Evolutionary conservation across 2,888 invertebrate species (phyloP).

Genomic region (Drosophila austrosaltans): DNA sequence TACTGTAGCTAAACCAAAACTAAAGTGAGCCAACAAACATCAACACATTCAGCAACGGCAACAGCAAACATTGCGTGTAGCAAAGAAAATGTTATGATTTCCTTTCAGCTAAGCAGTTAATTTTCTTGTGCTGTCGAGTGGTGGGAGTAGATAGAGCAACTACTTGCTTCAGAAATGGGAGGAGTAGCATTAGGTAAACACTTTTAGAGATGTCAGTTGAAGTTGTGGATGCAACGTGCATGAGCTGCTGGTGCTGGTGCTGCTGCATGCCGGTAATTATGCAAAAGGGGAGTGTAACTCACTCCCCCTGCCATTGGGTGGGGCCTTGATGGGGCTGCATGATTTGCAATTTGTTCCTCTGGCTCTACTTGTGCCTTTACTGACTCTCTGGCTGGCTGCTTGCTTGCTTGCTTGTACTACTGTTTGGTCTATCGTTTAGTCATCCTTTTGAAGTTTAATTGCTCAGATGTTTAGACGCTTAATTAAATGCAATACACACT

Average conservation of each 20-base stretch:
- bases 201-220: slow-evolving; percentile 1
- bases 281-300: background rate
- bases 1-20: slow-evolving; percentile 10
- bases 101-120: slow-evolving; percentile 54
- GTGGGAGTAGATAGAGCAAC: slow-evolving; percentile 4
- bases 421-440: slow-evolving; percentile 15
- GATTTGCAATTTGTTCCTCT: slow-evolving; percentile 47
- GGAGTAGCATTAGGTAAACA: background rate
- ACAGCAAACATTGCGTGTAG: slow-evolving; percentile 52
- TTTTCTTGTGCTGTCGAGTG: slow-evolving; percentile 23
- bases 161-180: background rate
- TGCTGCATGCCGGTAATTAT: slow-evolving; percentile 51
- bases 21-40: slow-evolving; percentile 29
- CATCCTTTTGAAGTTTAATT: slow-evolving; percentile 40
- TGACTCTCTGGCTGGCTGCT: no score
- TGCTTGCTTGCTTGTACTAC: slow-evolving; percentile 1
- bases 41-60: slow-evolving; percentile 29
- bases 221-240: slow-evolving; percentile 13
- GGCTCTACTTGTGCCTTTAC: slow-evolving; percentile 18
- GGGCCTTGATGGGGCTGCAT: slow-evolving; percentile 20
- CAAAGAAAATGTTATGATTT: slow-evolving; percentile 58
- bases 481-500: slow-evolving; percentile 59
- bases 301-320: background rate
- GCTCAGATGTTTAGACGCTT: slow-evolving; percentile 59
- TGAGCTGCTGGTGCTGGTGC: slow-evolving; percentile 16